These are phyloP conservation scores for Pleuronectes platessa DNA, from an alignment of 2,113 vertebrate species.

Conservation along the genomic window DNA sequence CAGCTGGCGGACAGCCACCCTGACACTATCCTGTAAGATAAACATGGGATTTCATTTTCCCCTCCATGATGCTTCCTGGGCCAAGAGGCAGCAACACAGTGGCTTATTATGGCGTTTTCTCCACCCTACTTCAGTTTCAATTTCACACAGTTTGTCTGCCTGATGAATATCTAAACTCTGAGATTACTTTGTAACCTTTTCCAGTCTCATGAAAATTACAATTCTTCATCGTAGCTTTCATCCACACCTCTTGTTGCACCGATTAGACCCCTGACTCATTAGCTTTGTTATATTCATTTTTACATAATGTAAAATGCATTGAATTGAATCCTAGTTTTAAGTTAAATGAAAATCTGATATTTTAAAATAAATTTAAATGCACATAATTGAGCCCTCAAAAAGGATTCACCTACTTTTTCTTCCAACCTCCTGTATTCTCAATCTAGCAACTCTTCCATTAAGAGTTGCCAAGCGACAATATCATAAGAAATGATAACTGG, in stretches of 20 bases:
- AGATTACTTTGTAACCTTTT: background rate
- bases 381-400: background rate
- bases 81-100: background rate
- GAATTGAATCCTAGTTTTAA: too few species aligned
- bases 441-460: background rate
- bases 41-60: background rate
- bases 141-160: background rate
- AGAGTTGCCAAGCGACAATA: background rate
- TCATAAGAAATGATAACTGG: background rate
- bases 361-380: background rate
- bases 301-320: too few species aligned
- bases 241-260: background rate
- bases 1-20: background rate
- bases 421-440: too few species aligned
- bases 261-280: background rate
- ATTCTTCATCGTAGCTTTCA: background rate
- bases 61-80: background rate
- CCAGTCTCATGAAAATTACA: background rate
- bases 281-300: too few species aligned
- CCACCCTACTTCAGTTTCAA: background rate
- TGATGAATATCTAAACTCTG: background rate
- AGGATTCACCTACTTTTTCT: background rate
- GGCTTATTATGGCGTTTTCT: background rate
- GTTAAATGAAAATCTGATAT: background rate
- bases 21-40: background rate